Conservation (phyloP, 2,113 vertebrate genomes). For the Chlamydotis undulata region DNA sequence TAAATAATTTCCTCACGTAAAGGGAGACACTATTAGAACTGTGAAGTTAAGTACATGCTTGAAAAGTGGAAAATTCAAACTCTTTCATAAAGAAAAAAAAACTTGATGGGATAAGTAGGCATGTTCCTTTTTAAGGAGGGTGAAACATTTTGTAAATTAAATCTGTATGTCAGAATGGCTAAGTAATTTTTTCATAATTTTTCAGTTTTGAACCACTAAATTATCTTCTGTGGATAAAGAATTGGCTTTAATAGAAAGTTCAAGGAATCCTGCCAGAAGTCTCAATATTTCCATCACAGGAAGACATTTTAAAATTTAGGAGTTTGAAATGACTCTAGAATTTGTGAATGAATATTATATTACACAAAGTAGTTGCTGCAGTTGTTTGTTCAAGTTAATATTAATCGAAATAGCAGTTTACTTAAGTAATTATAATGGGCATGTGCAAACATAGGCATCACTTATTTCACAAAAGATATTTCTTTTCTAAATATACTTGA, state of each 20-base stretch:
- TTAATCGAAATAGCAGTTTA: not conserved
- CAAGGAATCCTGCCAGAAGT: not conserved
- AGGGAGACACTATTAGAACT: not conserved
- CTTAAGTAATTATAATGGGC: not conserved
- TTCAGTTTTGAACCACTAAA: not conserved
- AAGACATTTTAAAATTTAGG: not conserved
- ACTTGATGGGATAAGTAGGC: not conserved
- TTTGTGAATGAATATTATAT: conserved; percentile 7
- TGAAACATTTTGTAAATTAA: not conserved
- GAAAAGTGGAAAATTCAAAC: not conserved
- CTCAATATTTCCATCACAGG: not conserved
- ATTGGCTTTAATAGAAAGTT: not conserved
- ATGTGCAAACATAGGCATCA: not conserved
- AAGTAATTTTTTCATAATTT: not conserved
- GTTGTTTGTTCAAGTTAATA: conserved; percentile 46
- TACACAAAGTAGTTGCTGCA: not conserved
- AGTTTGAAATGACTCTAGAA: not conserved
- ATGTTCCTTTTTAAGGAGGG: not conserved
- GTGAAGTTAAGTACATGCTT: not conserved
- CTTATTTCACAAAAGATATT: conserved; percentile 18
- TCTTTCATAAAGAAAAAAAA: not conserved
- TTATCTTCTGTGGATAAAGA: not conserved
- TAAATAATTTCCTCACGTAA: not conserved
- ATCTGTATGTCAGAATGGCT: not conserved
- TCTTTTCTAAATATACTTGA: not conserved